Conservation (phyloP, 2,113 vertebrate genomes). For the Pungitius pungitius region DNA sequence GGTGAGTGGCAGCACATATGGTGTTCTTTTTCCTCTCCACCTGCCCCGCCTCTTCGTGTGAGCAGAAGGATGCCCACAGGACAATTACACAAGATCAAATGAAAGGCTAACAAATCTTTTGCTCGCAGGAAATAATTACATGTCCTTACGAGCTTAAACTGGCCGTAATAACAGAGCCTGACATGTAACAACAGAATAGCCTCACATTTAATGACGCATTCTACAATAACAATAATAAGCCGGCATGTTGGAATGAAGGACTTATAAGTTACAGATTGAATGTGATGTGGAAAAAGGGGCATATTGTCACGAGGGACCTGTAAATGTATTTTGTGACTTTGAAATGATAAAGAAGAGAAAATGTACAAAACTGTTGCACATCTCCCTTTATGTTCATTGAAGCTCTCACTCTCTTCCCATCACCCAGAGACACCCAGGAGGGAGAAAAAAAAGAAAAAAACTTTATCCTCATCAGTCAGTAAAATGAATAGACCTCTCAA, state of each 20-base stretch:
- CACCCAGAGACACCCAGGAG: background rate
- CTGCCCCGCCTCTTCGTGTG: slow-evolving; percentile 11
- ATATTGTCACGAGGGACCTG: background rate
- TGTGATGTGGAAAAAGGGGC: background rate
- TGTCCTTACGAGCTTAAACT: background rate
- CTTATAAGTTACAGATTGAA: slow-evolving; percentile 5
- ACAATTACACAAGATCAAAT: background rate
- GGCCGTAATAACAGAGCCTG: slow-evolving; percentile 46
- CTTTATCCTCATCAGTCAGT: background rate
- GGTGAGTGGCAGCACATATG: slow-evolving; percentile 53
- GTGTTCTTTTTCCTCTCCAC: slow-evolving; percentile 43
- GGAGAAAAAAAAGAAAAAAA: background rate
- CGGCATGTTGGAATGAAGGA: background rate
- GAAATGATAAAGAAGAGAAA: background rate
- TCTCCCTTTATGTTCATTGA: background rate
- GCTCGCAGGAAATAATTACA: background rate
- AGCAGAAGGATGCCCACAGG: background rate
- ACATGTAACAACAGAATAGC: slow-evolving; percentile 39
- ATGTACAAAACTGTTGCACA: background rate
- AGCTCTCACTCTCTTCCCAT: background rate
- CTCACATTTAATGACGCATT: slow-evolving; percentile 36
- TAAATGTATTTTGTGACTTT: background rate
- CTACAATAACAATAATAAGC: slow-evolving; percentile 20
- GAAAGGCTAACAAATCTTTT: background rate
- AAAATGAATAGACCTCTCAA: background rate